Evolutionary conservation across 37 sponge, comb jelly and placozoan species (phyloP), one percentile per base, ranked within the genome.

Genomic region (Petrosia ficiformis): DNA sequence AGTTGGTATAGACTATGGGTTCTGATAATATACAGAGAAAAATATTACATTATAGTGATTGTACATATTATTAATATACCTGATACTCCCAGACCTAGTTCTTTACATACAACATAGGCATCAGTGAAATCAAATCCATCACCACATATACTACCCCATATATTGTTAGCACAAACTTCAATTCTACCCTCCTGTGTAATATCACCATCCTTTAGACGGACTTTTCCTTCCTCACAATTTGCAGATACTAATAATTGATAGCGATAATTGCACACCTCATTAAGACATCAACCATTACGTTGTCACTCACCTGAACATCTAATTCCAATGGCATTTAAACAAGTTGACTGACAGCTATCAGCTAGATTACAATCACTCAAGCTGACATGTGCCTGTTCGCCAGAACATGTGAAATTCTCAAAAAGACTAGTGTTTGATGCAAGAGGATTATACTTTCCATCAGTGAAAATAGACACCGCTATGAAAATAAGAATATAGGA

Each of bases 81-180:
- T 31, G 2, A 16, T 28, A 4, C 67, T 38, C 37, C 44, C 2
- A 72, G 28, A 2, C 78, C 78, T 0, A 84, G 42, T 29, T 71
- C 60, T 2, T 39, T 48, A 32, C 84, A 84, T 25, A 71, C 67
- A 4, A 43, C 40, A 14, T 36, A 34, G 34, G 78, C 77, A 24
- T 6, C 37, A 26, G 33, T 71, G 2, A 33, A 41, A 61, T 70
- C 57, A 41, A 76, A 84, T n/a, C 67, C 57, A n/a, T n/a, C 64
- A 11, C 57, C 66, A 48, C 78, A 73, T 3, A 77, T 44, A 43
- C 33, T 43, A 14, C 71, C 57, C 72, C 71, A 84, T 33, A 42
- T 8, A 19, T 58, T 68, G 4, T 52, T 39, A 30, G 71, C 58
- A 71, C 84, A 84, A 54, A 84, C 71, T 65, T 84, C 84, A 36